Conservation (phyloP, 2,888 invertebrate genomes). For the Ethmia dodecea region DNA sequence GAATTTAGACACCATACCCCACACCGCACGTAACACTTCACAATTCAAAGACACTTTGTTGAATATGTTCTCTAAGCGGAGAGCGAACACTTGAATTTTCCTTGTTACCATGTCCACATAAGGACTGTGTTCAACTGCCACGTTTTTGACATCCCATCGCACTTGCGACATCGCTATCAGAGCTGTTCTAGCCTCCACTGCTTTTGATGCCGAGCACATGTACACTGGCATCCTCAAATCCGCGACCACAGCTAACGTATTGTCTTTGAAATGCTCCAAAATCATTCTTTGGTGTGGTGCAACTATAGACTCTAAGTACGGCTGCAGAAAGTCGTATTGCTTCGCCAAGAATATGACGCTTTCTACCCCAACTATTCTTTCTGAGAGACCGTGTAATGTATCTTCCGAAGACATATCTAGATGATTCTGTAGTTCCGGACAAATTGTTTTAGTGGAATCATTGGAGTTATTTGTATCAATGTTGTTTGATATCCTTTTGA, state of each 20-base stretch:
- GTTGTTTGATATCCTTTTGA: constrained; percentile 87
- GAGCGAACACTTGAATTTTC: constrained; percentile 86
- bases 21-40: constrained; percentile 84
- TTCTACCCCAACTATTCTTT: constrained; percentile 94
- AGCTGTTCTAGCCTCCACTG: constrained; percentile 86
- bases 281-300: constrained; percentile 82
- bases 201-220: constrained; percentile 88
- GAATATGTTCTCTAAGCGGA: constrained; percentile 85
- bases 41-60: constrained; percentile 83
- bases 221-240: constrained; percentile 92
- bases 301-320: constrained; percentile 90
- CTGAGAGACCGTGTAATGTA: constrained; percentile 87
- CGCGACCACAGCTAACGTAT: constrained; percentile 83
- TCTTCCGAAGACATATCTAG: constrained; percentile 73
- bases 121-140: constrained; percentile 94
- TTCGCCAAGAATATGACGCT: constrained; percentile 93
- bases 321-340: constrained; percentile 90
- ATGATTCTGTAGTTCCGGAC: constrained; percentile 46
- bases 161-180: constrained; percentile 93
- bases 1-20: constrained; percentile 92
- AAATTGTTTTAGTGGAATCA: constrained; percentile 36
- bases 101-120: constrained; percentile 89
- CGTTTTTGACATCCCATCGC: constrained; percentile 96
- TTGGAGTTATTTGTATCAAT: constrained; percentile 69
- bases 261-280: constrained; percentile 83